phyloP scores from a whole-genome alignment of 2,797 vertebrate species.

The Garrulus glandarius region DNA sequence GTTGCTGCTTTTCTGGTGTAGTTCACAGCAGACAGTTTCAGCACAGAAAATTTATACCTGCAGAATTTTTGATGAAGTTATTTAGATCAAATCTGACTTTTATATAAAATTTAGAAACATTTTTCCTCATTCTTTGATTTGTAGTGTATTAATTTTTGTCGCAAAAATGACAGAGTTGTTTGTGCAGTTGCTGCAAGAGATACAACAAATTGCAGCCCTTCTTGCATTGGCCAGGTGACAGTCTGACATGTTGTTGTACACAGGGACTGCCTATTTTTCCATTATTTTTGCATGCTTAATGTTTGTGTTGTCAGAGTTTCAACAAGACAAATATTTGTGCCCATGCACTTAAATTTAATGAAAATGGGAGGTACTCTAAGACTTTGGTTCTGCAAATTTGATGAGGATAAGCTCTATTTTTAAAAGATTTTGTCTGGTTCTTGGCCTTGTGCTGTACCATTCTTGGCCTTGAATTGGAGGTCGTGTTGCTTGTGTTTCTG shows the following conservation, averaged over 20 bases:
- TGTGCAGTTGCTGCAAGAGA: not conserved
- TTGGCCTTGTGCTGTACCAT: not conserved
- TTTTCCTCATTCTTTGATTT: not conserved
- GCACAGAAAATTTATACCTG: not conserved
- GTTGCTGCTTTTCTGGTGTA: not conserved
- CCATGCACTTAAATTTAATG: not conserved
- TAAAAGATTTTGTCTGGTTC: not conserved
- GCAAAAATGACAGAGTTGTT: not conserved
- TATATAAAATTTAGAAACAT: not conserved
- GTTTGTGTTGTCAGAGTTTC: not conserved
- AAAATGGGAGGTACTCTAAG: not conserved
- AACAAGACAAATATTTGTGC: not conserved
- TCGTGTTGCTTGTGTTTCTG: not conserved
- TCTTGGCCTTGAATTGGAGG: not conserved
- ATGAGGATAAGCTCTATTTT: not conserved
- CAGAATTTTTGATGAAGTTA: not conserved
- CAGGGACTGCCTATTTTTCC: not conserved
- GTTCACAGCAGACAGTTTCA: not conserved
- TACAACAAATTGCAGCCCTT: not conserved
- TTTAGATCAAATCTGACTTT: not conserved
- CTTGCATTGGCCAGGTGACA: not conserved
- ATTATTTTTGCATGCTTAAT: not conserved
- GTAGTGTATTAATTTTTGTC: not conserved
- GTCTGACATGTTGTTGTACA: not conserved
- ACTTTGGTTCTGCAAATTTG: not conserved